These are phyloP conservation scores for Drosophila dunni DNA, from an alignment of 1,140 invertebrate species.

Conservation along the genomic window DNA sequence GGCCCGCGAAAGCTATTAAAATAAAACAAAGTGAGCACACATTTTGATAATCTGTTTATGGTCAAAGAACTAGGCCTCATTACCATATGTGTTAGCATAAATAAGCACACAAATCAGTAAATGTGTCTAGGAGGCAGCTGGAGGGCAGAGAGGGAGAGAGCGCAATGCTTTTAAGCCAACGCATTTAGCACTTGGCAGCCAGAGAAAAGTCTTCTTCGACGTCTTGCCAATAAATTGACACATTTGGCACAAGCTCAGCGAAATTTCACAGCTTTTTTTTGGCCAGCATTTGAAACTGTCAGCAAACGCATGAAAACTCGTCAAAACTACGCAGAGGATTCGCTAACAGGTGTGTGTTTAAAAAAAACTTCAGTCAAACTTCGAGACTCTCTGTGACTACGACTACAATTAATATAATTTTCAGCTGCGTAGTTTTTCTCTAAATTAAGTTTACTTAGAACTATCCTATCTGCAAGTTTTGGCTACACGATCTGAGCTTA, in stretches of 20 bases:
- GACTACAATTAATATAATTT: slow-evolving; percentile 8
- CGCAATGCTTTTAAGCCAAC: slow-evolving; percentile 60
- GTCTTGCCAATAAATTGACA: slow-evolving; percentile 58
- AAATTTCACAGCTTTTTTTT: slow-evolving; percentile 30
- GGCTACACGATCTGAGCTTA: background rate
- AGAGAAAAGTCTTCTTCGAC: background rate
- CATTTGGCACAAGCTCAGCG: slow-evolving; percentile 59
- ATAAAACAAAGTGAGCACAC: slow-evolving; percentile 63
- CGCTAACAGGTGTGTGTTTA: background rate
- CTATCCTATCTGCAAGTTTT: slow-evolving; percentile 11
- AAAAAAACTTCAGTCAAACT: background rate
- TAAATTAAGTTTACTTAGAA: slow-evolving; percentile 13
- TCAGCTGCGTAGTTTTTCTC: slow-evolving; percentile 5
- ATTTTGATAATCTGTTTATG: slow-evolving; percentile 70
- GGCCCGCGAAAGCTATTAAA: slow-evolving; percentile 20
- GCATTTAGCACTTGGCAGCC: slow-evolving; percentile 58
- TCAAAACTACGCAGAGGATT: background rate
- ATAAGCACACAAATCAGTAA: slow-evolving; percentile 34
- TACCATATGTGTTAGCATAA: slow-evolving; percentile 60
- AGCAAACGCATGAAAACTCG: background rate
- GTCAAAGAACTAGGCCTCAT: slow-evolving; percentile 74
- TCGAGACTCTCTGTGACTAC: background rate
- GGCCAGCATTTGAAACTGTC: slow-evolving; percentile 19
- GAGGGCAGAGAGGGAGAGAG: slow-evolving; percentile 2
- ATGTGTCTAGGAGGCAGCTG: background rate